These are phyloP conservation scores for Motacilla tschutschensis DNA, from an alignment of 2,113 vertebrate species.

Conservation along the genomic window DNA sequence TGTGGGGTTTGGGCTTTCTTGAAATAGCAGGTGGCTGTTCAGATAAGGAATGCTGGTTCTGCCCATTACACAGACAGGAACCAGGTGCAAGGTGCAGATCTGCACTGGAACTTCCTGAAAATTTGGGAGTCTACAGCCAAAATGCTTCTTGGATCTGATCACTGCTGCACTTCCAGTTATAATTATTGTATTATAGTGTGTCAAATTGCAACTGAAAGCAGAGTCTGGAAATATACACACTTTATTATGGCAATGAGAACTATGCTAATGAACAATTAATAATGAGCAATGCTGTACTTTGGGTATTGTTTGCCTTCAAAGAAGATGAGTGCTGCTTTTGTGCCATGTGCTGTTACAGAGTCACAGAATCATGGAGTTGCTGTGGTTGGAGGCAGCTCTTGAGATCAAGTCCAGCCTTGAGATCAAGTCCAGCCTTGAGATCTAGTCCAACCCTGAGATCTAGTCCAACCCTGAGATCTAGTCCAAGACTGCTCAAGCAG, in stretches of 20 bases:
- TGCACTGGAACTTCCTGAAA: slow-evolving; percentile 55
- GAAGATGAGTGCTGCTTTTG: not conserved
- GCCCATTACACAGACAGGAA: slow-evolving; percentile 54
- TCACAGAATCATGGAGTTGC: not conserved
- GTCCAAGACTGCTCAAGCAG: not conserved
- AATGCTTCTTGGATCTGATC: slow-evolving; percentile 24
- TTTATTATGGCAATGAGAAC: not conserved
- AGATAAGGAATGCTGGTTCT: slow-evolving; percentile 52
- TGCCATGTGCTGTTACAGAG: not conserved
- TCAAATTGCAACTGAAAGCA: not conserved
- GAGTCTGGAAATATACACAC: not conserved
- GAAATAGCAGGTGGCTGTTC: slow-evolving; percentile 42
- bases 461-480: not conserved
- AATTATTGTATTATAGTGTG: not conserved
- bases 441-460: not conserved
- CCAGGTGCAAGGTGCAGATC: slow-evolving; percentile 59
- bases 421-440: fast-evolving
- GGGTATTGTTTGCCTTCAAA: not conserved
- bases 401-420: not conserved
- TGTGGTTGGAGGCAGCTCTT: not conserved
- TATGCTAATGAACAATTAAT: not conserved
- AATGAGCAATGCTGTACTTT: not conserved
- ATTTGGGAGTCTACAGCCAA: slow-evolving; percentile 24
- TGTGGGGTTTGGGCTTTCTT: not conserved
- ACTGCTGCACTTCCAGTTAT: not conserved